Conservation (phyloP, 2,797 vertebrate species). For the Tapera naevia region DNA sequence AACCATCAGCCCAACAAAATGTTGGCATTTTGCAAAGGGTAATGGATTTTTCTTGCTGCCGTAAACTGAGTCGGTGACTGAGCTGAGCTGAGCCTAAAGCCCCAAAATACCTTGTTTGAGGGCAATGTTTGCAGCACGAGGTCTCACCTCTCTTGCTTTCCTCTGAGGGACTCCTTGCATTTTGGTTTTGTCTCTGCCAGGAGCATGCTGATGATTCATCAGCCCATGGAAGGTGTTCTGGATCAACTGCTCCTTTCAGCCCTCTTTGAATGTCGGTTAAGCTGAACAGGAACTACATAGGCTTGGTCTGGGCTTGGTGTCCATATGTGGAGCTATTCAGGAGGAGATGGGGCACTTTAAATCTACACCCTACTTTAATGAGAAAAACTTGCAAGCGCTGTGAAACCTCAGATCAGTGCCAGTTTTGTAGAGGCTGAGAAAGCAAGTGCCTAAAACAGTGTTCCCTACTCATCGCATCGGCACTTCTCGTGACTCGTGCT, state of each 20-base stretch:
- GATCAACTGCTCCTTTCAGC: background rate
- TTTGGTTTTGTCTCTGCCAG: background rate
- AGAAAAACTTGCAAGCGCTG: background rate
- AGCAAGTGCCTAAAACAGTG: background rate
- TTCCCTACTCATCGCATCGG: background rate
- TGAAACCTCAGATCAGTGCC: background rate
- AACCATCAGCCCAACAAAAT: too few species aligned
- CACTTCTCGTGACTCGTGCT: background rate
- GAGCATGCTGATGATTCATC: background rate
- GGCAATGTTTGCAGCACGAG: background rate
- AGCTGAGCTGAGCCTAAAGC: background rate
- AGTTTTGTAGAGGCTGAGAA: background rate
- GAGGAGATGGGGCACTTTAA: background rate
- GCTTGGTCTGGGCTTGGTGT: background rate
- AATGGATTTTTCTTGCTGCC: background rate
- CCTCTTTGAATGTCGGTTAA: background rate
- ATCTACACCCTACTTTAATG: background rate
- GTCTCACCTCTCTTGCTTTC: background rate
- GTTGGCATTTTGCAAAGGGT: background rate
- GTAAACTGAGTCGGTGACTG: background rate
- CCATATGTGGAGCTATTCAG: background rate
- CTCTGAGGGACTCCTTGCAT: background rate
- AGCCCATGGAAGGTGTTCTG: background rate
- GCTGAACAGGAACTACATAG: background rate
- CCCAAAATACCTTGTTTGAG: fast-evolving